A percentile compares a stretch with the other conserved stretches of the same genome.
Evolutionary conservation across 2,888 invertebrate genomes (phyloP).

Genomic region (Cheilosia urbana): DNA sequence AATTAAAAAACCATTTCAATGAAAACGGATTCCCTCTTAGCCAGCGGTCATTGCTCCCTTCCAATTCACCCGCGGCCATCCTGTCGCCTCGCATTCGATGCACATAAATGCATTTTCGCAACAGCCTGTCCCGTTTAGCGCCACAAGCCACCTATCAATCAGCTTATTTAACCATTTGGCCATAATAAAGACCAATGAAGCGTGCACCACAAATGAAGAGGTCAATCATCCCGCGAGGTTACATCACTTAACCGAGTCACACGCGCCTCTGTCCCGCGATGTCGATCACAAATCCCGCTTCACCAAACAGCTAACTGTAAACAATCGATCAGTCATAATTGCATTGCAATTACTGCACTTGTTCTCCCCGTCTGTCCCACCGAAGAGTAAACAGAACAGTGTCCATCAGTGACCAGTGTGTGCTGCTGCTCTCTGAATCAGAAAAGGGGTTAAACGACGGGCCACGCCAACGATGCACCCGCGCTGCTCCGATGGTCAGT

Average conservation of each 20-base stretch:
- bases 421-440: slow-evolving; percentile 13
- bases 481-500: slow-evolving; percentile 25
- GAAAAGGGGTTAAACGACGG: slow-evolving; percentile 38
- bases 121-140: slow-evolving; percentile 42
- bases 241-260: slow-evolving; percentile 47
- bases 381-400: slow-evolving; percentile 24
- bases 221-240: slow-evolving; percentile 69
- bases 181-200: slow-evolving; percentile 58
- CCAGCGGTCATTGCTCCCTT: too few species aligned
- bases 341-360: slow-evolving; percentile 71
- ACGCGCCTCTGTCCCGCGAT: slow-evolving; percentile 11
- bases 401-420: background rate
- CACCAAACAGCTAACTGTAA: slow-evolving; percentile 70
- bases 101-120: slow-evolving; percentile 7
- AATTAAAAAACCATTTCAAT: too few species aligned
- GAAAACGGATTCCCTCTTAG: too few species aligned
- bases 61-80: too few species aligned
- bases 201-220: slow-evolving; percentile 63
- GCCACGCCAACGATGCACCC: slow-evolving; percentile 8
- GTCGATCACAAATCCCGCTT: slow-evolving; percentile 60
- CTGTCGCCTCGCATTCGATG: background rate
- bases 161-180: slow-evolving; percentile 54
- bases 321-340: slow-evolving; percentile 69
- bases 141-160: slow-evolving; percentile 56
- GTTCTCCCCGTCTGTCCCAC: slow-evolving; percentile 5